These are phyloP conservation scores for Esox niger DNA, from an alignment of 2,113 vertebrate genomes.

Conservation along the genomic window DNA sequence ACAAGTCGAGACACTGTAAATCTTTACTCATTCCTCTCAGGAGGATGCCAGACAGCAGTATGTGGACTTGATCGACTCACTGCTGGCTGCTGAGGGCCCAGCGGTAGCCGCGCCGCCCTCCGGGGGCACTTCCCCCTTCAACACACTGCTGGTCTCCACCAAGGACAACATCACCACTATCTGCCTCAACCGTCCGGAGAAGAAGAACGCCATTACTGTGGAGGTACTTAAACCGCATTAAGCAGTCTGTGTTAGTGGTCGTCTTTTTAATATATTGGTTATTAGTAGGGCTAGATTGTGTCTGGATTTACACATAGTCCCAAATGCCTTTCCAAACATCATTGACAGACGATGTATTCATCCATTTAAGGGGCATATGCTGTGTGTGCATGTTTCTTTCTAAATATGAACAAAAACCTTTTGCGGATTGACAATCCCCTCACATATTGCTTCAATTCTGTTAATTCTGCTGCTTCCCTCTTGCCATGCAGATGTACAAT, in stretches of 20 bases:
- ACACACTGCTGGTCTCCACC: slow-evolving; percentile 76
- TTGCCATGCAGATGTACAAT: slow-evolving; percentile 83
- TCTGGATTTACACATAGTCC: too few species aligned
- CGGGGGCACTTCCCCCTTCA: slow-evolving; percentile 46
- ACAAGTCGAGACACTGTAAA: too few species aligned
- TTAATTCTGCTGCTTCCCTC: slow-evolving; percentile 11
- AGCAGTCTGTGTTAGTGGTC: too few species aligned
- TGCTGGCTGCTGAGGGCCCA: slow-evolving; percentile 69
- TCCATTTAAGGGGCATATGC: too few species aligned
- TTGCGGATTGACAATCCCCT: too few species aligned
- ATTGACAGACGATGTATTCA: too few species aligned
- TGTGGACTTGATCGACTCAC: slow-evolving; percentile 76
- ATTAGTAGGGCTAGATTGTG: too few species aligned
- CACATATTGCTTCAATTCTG: slow-evolving; percentile 1
- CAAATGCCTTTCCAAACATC: too few species aligned
- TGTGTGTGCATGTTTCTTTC: too few species aligned
- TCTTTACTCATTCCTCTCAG: slow-evolving; percentile 57
- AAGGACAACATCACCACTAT: slow-evolving; percentile 87
- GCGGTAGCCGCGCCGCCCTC: slow-evolving; percentile 38
- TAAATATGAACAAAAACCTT: too few species aligned
- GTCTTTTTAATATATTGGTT: too few species aligned
- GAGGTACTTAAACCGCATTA: slow-evolving; percentile 69
- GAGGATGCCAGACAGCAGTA: slow-evolving; percentile 84
- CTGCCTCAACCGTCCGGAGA: slow-evolving; percentile 82
- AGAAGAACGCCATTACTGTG: slow-evolving; percentile 85